Conservation (phyloP, 2,113 vertebrate species). For the Puffinus mauretanicus region DNA sequence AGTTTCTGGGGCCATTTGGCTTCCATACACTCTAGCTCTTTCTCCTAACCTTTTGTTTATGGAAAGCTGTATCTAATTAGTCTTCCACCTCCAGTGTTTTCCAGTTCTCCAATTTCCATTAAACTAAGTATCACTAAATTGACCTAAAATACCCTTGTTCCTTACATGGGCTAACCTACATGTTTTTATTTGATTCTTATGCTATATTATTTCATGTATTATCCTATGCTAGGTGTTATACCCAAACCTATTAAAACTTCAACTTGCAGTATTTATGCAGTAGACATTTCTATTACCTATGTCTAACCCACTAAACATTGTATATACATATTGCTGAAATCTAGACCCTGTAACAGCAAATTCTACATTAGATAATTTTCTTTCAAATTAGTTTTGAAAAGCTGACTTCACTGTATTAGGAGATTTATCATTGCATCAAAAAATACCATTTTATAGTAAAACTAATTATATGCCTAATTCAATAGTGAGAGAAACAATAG, state of each 20-base stretch:
- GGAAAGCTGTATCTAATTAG: fast-evolving
- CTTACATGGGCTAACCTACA: background rate
- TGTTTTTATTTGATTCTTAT: background rate
- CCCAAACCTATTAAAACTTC: background rate
- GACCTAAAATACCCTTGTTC: background rate
- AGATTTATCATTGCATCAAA: background rate
- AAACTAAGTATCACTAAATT: background rate
- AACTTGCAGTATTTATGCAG: background rate
- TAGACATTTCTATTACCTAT: background rate
- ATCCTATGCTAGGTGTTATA: background rate
- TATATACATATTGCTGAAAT: background rate
- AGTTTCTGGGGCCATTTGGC: background rate
- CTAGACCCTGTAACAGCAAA: background rate
- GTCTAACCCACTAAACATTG: background rate
- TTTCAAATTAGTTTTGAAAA: background rate
- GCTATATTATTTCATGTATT: background rate
- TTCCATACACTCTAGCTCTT: background rate
- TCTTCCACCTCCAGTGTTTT: background rate
- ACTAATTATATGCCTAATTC: background rate
- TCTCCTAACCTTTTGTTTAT: background rate
- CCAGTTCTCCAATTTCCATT: background rate
- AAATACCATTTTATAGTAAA: background rate
- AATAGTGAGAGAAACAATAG: background rate
- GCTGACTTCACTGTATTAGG: background rate
- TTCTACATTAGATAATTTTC: background rate